A percentile compares a stretch with the other conserved stretches of the same genome.
Evolutionary conservation across 2,113 vertebrate species (phyloP).

Genomic region (Falcunculus frontatus): DNA sequence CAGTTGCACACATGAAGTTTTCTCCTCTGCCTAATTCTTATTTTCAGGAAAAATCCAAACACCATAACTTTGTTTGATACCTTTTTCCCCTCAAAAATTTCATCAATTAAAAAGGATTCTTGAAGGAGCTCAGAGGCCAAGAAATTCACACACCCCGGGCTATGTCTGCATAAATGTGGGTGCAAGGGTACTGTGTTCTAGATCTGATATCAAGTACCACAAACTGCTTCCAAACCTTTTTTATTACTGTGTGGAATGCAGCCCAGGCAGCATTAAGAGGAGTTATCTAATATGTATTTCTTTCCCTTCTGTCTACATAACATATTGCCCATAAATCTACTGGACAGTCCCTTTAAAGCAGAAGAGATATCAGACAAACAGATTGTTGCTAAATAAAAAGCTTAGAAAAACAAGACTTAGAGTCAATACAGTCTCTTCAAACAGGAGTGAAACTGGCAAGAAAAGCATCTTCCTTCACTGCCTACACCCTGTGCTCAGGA

Average conservation of each 20-base stretch:
- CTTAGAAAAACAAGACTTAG: neutral
- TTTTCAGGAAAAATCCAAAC: neutral
- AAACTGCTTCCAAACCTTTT: neutral
- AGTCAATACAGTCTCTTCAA: neutral
- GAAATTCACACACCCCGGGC: neutral
- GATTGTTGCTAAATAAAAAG: neutral
- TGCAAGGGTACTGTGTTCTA: neutral
- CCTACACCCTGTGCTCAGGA: neutral
- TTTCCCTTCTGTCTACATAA: neutral
- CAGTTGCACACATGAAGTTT: neutral
- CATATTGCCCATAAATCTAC: neutral
- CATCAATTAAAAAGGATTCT: neutral
- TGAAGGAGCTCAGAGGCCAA: neutral
- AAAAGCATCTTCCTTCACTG: neutral
- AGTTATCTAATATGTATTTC: neutral
- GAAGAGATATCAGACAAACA: neutral
- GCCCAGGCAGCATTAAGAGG: neutral
- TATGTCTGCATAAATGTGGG: neutral
- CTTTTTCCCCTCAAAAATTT: accelerated
- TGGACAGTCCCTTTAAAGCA: neutral
- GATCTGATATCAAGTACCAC: neutral
- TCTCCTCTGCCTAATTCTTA: neutral
- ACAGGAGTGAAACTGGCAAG: neutral
- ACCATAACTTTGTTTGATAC: neutral
- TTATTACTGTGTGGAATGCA: neutral